Conservation (phyloP, 2,888 invertebrate genomes). For the Julus scanicus region DNA sequence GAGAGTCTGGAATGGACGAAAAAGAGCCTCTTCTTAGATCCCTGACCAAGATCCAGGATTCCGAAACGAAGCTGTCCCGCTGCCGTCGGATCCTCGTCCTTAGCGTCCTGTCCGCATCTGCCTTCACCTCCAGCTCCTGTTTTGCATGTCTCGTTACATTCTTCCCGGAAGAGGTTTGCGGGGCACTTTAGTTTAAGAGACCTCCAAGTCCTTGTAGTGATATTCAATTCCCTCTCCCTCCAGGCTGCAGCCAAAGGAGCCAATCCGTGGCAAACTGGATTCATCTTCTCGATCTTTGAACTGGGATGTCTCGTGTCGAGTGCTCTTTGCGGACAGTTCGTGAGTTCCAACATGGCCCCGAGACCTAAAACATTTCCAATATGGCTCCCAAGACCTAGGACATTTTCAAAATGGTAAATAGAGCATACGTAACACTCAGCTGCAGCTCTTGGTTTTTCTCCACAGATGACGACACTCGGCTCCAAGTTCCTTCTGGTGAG, state of each 20-base stretch:
- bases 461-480: conserved; percentile 40
- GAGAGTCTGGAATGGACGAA: neutral
- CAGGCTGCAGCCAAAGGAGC: conserved; percentile 3
- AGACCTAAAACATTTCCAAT: neutral
- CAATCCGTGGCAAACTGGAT: conserved; percentile 42
- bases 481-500: conserved; percentile 43
- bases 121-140: conserved; percentile 28
- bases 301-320: conserved; percentile 36
- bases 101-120: neutral
- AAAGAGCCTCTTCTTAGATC: neutral
- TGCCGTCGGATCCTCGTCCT: neutral
- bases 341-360: neutral
- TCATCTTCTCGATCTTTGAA: conserved; percentile 49
- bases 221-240: neutral
- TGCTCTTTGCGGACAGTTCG: conserved; percentile 40
- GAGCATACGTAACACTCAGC: too few relatives aligned
- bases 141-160: conserved; percentile 38
- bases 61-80: neutral
- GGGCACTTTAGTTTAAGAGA: too few relatives aligned
- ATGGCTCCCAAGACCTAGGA: too few relatives aligned
- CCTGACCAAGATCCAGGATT: neutral
- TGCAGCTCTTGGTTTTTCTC: too few relatives aligned
- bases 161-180: conserved; percentile 54
- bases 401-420: neutral
- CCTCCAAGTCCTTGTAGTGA: neutral